Conservation (phyloP, 2,113 vertebrate species). For the Castor canadensis region DNA sequence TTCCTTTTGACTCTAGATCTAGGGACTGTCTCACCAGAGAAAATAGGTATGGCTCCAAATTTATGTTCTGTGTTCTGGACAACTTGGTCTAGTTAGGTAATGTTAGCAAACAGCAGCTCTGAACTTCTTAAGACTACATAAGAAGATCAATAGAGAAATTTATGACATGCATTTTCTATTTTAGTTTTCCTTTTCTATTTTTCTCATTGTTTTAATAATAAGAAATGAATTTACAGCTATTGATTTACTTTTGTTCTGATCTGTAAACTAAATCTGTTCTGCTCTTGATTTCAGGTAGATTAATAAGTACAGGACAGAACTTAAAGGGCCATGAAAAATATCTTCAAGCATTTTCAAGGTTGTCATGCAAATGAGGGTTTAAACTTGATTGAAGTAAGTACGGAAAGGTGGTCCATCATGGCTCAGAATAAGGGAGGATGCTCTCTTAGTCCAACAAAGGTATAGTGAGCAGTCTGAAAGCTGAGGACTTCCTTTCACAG, state of each 20-base stretch:
- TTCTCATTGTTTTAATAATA: background rate
- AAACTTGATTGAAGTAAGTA: background rate
- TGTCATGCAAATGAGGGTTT: background rate
- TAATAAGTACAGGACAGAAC: background rate
- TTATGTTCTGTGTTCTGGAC: background rate
- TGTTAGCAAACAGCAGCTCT: background rate
- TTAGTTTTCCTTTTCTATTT: background rate
- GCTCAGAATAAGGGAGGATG: background rate
- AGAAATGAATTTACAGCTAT: background rate
- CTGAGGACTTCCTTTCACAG: background rate
- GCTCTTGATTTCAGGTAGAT: background rate
- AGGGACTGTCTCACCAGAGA: background rate
- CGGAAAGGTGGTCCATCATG: background rate
- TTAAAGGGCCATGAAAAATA: background rate
- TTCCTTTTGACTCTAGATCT: background rate
- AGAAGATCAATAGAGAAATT: background rate
- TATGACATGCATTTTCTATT: background rate
- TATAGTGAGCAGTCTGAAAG: background rate
- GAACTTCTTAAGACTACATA: background rate
- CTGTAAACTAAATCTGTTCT: background rate
- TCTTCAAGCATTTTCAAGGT: background rate
- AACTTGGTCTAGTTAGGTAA: background rate
- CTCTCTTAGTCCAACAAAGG: background rate
- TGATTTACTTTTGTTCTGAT: slow-evolving; percentile 1
- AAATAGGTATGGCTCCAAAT: background rate